Evolutionary conservation across 2,888 invertebrate species (phyloP), one percentile per base, ranked within the genome.

Genomic region (Steinernema scapterisci): DNA sequence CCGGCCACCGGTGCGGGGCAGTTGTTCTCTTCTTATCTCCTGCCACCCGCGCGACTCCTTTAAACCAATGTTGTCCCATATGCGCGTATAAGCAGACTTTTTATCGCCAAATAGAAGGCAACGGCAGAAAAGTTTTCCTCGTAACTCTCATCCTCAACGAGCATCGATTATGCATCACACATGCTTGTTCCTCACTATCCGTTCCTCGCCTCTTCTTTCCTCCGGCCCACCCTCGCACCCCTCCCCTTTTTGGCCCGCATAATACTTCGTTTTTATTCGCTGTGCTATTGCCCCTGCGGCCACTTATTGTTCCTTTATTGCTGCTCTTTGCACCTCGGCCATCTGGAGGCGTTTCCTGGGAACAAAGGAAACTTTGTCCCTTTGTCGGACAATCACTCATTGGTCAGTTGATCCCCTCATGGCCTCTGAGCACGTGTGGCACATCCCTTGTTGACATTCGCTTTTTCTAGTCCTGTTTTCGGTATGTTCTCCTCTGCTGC

Each of bases 121-220:
- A 9, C 31, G 27, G 31, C 25, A 63, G 63, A 5, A 27, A 31
- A 31, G 31, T 63, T 63, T 31, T 63, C 23, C 27, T 63, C 63
- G 63, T 38, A 9, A 38, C 63, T 31, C 63, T 63, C 63, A 63
- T 63, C 63, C 31, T 63, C 63, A 63, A 63, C 63, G 27, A 63
- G 63, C 63, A 63, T 63, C 63, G 63, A 63, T 63, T 63, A 63
- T 63, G 63, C 63, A 63, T 63, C 63, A 63, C 63, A 63, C 63
- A 63, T 63, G 63, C 31, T 63, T 63, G 63, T 63, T 63, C 63
- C 19, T 63, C 63, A 11, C 63, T 63, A 31, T 38, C 63, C 63
- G 63, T 63, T 63, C 21, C 54, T 48, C 54, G 54, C 54, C 21
- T 54, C 38, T 9, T 38, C 38, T 54, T 54, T 25, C 63, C 63